phyloP scores from a whole-genome alignment of 2,888 invertebrate species.

The Netelia virgata region DNA sequence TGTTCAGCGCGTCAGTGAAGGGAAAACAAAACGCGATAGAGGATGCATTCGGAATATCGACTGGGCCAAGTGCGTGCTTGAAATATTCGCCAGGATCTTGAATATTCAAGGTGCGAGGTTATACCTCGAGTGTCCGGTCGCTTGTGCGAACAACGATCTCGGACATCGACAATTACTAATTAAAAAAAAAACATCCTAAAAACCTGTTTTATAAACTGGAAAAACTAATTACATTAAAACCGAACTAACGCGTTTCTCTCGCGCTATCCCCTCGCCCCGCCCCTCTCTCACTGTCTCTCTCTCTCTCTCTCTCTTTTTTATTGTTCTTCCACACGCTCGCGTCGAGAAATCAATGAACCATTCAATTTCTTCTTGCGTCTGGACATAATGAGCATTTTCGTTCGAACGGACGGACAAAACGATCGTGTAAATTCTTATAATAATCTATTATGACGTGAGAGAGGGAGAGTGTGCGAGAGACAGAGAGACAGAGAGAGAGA shows the following conservation, averaged over 20 bases:
- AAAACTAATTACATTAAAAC: not conserved
- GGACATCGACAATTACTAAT: no score
- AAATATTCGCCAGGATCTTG: not conserved
- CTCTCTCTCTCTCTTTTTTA: no score
- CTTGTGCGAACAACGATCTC: no score
- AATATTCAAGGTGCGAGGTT: not conserved
- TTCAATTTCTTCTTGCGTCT: not conserved
- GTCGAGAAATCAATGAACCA: not conserved
- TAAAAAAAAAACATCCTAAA: no score
- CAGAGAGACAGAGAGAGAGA: not conserved
- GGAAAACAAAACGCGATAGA: not conserved
- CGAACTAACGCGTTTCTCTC: not conserved
- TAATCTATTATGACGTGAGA: constrained; percentile 28
- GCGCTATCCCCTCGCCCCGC: not conserved
- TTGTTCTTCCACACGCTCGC: not conserved
- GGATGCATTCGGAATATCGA: constrained; percentile 14
- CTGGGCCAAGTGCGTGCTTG: constrained; percentile 6
- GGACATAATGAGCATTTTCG: constrained; percentile 17
- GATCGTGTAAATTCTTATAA: constrained; percentile 48
- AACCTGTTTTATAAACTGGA: no score
- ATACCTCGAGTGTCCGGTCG: not conserved
- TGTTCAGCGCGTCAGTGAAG: not conserved
- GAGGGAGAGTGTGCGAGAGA: not conserved
- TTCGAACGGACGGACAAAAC: constrained; percentile 12
- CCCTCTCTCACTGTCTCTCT: no score